Conservation (phyloP, 53 echinoderm and acorn worm species). For the Echinometra lucunter region DNA sequence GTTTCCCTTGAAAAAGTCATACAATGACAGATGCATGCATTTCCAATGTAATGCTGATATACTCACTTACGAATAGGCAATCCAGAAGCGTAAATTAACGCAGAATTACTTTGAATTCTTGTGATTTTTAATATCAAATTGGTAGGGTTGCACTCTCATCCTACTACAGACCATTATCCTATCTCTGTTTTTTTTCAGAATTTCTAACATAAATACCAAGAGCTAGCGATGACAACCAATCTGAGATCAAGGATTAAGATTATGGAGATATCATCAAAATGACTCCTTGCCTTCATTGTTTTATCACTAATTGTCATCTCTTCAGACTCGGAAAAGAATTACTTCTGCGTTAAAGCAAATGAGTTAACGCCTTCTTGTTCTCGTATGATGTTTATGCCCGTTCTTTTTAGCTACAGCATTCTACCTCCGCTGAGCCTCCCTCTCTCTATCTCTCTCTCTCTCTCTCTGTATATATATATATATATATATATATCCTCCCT, state of each 20-base stretch:
- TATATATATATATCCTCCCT: not conserved
- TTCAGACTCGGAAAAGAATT: no score
- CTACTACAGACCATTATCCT: not conserved
- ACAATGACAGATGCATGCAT: not conserved
- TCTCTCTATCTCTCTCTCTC: no score
- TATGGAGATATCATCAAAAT: not conserved
- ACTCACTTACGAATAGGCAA: not conserved
- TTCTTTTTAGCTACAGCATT: no score
- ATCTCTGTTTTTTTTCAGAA: not conserved
- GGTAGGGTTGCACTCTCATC: not conserved
- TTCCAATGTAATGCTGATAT: no score
- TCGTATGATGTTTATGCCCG: no score
- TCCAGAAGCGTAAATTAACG: not conserved
- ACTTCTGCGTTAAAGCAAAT: no score
- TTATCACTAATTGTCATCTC: no score
- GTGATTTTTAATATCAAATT: not conserved
- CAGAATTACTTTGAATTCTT: not conserved
- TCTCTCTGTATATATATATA: no score
- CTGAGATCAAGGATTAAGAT: not conserved
- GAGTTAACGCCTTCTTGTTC: no score
- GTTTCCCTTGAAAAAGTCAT: not conserved
- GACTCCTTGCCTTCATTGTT: no score
- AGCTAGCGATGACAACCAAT: not conserved
- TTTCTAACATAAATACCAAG: not conserved
- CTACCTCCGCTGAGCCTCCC: no score